Percentiles rank a stretch among this genome's conserved stretches.
Evolutionary conservation across 2,797 vertebrate species (phyloP).

Genomic region (Tangara arthus): DNA sequence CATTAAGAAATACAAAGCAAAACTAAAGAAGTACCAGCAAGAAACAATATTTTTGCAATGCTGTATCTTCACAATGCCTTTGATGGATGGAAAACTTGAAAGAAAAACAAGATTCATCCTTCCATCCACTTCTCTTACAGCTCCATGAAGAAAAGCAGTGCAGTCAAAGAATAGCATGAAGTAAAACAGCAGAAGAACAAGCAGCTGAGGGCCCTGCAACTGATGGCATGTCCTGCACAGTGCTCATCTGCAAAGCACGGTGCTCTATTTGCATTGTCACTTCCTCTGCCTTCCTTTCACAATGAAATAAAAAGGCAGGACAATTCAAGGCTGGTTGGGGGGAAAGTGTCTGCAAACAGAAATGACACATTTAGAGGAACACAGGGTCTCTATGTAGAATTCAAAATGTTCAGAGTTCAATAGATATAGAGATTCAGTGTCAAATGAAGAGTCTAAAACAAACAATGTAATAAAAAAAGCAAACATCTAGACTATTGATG

Average conservation of each 20-base stretch:
- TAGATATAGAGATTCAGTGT: not conserved
- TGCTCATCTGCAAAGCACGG: not conserved
- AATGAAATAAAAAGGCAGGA: not conserved
- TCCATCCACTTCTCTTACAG: not conserved
- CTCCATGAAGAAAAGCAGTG: not conserved
- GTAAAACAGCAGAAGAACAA: not conserved
- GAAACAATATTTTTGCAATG: not conserved
- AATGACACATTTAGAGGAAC: not conserved
- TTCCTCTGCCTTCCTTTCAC: not conserved
- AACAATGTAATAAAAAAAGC: not conserved
- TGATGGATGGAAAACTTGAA: not conserved
- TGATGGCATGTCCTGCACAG: not conserved
- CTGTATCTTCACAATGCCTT: not conserved
- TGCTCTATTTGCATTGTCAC: not conserved
- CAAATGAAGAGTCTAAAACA: not conserved
- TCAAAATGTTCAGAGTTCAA: not conserved
- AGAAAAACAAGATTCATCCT: not conserved
- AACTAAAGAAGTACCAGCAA: not conserved
- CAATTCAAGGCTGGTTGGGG: not conserved
- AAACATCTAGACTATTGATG: not conserved
- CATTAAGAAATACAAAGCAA: not conserved
- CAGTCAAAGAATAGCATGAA: not conserved
- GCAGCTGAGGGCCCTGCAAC: not conserved
- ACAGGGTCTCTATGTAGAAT: not conserved
- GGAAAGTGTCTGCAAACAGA: not conserved